Conservation (phyloP, 2,113 vertebrate genomes). For the Clinocottus analis region DNA sequence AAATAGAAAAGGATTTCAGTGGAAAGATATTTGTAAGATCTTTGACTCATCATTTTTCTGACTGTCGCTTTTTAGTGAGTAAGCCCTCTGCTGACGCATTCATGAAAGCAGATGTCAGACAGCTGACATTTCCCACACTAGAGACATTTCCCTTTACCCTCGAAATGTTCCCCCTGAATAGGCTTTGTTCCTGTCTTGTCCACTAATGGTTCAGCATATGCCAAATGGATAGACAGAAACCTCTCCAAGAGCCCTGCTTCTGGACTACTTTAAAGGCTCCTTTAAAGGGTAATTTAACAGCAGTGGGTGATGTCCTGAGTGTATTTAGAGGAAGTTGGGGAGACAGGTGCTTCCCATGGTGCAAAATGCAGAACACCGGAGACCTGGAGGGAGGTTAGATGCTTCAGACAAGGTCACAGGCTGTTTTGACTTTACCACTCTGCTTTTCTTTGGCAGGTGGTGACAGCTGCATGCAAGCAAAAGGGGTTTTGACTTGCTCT, state of each 20-base stretch:
- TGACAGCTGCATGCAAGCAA: slow-evolving; percentile 80
- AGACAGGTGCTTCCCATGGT: slow-evolving; percentile 76
- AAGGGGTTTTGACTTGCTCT: slow-evolving; percentile 52
- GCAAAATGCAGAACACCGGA: slow-evolving; percentile 45
- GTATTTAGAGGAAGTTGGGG: slow-evolving; percentile 51
- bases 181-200: slow-evolving; percentile 60
- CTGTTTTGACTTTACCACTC: slow-evolving; percentile 80
- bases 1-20: background rate
- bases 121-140: slow-evolving; percentile 65
- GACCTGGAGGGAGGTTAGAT: slow-evolving; percentile 63
- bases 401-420: slow-evolving; percentile 70
- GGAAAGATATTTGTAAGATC: background rate
- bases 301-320: slow-evolving; percentile 48
- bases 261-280: slow-evolving; percentile 49
- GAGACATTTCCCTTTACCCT: slow-evolving; percentile 50
- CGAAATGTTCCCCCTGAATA: slow-evolving; percentile 43
- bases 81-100: slow-evolving; percentile 21
- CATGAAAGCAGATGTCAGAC: slow-evolving; percentile 53
- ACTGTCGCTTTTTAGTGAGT: slow-evolving; percentile 39
- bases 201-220: slow-evolving; percentile 50
- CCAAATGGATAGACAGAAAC: slow-evolving; percentile 42
- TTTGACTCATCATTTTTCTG: slow-evolving; percentile 12
- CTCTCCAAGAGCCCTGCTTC: slow-evolving; percentile 31
- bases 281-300: slow-evolving; percentile 41
- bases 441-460: slow-evolving; percentile 72